Evolutionary conservation across 2,888 invertebrate genomes (phyloP), one percentile per base, ranked within the genome.

Genomic region (Scrobipalpa atriplicella): DNA sequence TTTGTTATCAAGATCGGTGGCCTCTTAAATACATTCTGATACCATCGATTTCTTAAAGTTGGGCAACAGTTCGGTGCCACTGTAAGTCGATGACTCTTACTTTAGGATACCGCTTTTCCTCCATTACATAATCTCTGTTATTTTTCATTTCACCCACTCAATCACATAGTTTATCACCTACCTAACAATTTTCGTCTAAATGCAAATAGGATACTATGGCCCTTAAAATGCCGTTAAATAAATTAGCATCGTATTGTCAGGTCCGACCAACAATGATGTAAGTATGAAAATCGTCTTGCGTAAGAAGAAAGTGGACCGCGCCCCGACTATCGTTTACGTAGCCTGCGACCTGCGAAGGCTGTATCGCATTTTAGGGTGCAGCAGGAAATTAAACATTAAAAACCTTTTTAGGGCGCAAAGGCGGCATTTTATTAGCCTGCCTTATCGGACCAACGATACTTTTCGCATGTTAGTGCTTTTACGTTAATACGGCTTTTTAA

Each of bases 281-380:
- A 63, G 56, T 62, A 69, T 70, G 73, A 78, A 76, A 78, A 75
- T 68, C 69, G 66, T 65, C 67, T 82, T 80, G 70, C 72, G 74
- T 78, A 79, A 81, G 70, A 76, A 66, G 66, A 66, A 66, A 66
- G 63, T 52, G 21, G 29, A 51, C 52, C 63, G 10, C 52, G 18
- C 63, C 52, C 58, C 3, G 19, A 16, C 38, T 47, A 47, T n/a
- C 21, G 63, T 36, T 29, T 51, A 63, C 62, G 36, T 29, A 63
- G 52, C 36, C 18, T 51, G 38, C 18, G 16, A 13, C 54, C 21
- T 54, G 18, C 21, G 2, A 54, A 56, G 29, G 56, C 9, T 58
- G 13, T 58, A n/a, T 56, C 5, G 13, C 21, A 16, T 38, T 38
- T 63, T 52, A 52, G 63, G 63, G 63, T 52, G 52, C 16, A 36